Percentiles rank a stretch among this genome's conserved stretches.
These are phyloP conservation scores for Mystacides longicornis DNA, from an alignment of 2,888 invertebrate genomes.

Conservation along the genomic window DNA sequence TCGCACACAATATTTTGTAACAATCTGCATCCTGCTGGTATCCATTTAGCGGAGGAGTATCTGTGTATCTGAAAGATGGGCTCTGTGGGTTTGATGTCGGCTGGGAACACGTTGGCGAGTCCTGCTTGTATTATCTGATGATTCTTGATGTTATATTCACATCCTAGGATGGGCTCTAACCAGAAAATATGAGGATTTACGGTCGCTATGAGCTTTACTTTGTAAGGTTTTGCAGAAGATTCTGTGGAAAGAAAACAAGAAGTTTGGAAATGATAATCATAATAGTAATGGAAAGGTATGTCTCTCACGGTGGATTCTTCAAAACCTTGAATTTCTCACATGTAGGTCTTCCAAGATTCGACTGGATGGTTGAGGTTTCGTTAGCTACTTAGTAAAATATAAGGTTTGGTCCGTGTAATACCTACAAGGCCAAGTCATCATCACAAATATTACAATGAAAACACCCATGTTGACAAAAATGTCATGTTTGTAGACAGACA, in stretches of 20 bases:
- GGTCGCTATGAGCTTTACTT: conserved; percentile 34
- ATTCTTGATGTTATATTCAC: conserved; percentile 10
- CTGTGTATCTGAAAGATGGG: conserved; percentile 27
- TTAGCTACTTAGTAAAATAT: no score
- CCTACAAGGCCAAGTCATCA: no score
- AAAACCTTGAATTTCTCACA: no score
- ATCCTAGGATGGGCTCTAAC: conserved; percentile 30
- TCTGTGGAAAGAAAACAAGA: background rate
- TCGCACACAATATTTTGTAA: conserved; percentile 31
- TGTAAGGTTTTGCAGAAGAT: conserved; percentile 28
- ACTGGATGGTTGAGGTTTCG: no score
- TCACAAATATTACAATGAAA: no score
- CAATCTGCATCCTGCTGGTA: conserved; percentile 30
- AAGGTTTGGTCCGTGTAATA: no score
- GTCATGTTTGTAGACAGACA: no score
- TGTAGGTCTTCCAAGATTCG: no score
- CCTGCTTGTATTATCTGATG: conserved; percentile 37
- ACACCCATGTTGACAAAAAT: no score
- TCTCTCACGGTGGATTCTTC: no score
- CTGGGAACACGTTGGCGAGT: conserved; percentile 36
- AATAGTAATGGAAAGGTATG: background rate
- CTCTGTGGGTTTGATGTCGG: conserved; percentile 27
- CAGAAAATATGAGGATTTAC: conserved; percentile 40
- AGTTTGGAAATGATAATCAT: background rate
- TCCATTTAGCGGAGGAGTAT: conserved; percentile 31